A percentile compares a stretch with the other conserved stretches of the same genome.
phyloP scores from a whole-genome alignment of 2,888 invertebrate genomes.

The Epistrophe grossulariae region DNA sequence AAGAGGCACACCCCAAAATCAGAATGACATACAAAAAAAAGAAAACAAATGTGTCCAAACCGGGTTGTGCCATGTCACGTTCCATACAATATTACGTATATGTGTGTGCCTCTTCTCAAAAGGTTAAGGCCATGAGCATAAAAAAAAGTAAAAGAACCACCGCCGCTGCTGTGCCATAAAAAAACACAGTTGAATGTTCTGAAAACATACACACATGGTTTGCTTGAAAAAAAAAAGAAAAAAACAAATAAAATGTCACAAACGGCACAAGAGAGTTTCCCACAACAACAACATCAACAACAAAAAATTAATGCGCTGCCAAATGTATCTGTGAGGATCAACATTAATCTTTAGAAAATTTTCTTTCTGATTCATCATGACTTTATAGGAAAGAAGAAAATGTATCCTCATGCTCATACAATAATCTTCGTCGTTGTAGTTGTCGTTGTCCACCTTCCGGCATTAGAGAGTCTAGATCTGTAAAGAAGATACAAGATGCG shows the following conservation, averaged over 20 bases:
- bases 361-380: constrained; percentile 14
- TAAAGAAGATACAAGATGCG: constrained; percentile 34
- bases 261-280: constrained; percentile 10
- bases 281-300: neutral
- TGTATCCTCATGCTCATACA: neutral
- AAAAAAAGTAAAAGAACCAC: neutral
- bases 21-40: no score
- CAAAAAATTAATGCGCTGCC: constrained; percentile 26
- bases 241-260: constrained; percentile 26
- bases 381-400: neutral
- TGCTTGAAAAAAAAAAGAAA: neutral
- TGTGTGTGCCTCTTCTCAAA: constrained; percentile 36
- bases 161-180: neutral
- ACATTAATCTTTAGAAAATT: constrained; percentile 49
- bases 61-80: constrained; percentile 49
- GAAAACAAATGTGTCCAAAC: constrained; percentile 32
- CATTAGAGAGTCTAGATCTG: constrained; percentile 40
- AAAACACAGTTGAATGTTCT: constrained; percentile 60
- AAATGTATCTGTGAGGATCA: constrained; percentile 57
- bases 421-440: neutral
- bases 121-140: constrained; percentile 71
- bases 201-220: constrained; percentile 18
- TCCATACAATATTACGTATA: constrained; percentile 9
- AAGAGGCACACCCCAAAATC: no score
- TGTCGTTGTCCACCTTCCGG: constrained; percentile 45